phyloP scores from a whole-genome alignment of 2,888 invertebrate genomes.

The Lumbricus terrestris region DNA sequence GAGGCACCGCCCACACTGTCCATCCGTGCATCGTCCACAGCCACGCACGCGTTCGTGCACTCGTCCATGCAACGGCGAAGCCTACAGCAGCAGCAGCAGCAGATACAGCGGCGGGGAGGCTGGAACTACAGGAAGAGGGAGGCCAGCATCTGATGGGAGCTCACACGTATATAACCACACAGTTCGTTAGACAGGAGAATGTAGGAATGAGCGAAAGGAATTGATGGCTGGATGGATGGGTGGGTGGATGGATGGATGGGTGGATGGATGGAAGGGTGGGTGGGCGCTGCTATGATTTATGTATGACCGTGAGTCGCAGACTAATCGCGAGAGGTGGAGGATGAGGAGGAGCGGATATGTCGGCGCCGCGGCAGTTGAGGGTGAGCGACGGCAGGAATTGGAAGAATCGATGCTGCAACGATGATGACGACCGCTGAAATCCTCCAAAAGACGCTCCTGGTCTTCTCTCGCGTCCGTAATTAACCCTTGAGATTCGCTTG shows the following conservation, averaged over 20 bases:
- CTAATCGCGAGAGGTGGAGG: no score
- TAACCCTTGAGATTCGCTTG: background rate
- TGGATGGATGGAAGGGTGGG: background rate
- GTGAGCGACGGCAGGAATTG: background rate
- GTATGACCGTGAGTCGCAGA: background rate
- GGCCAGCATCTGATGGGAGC: background rate
- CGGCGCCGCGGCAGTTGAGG: background rate
- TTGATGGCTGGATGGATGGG: no score
- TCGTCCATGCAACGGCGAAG: background rate
- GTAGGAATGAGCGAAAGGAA: background rate
- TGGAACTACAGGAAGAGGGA: background rate
- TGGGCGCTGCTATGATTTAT: constrained; percentile 3
- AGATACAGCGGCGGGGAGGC: background rate
- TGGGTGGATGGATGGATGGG: no score
- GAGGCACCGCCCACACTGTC: background rate
- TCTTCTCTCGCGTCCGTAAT: background rate
- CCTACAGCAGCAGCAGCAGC: background rate
- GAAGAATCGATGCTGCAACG: background rate
- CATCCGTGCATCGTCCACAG: background rate
- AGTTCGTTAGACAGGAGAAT: background rate
- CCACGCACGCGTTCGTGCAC: background rate
- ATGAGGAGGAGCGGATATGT: background rate
- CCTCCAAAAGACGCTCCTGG: background rate
- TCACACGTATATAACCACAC: background rate
- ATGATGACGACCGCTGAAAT: no score